Evolutionary conservation across 2,797 vertebrate genomes (phyloP).

Genomic region (Melanotaenia maccullochi): DNA sequence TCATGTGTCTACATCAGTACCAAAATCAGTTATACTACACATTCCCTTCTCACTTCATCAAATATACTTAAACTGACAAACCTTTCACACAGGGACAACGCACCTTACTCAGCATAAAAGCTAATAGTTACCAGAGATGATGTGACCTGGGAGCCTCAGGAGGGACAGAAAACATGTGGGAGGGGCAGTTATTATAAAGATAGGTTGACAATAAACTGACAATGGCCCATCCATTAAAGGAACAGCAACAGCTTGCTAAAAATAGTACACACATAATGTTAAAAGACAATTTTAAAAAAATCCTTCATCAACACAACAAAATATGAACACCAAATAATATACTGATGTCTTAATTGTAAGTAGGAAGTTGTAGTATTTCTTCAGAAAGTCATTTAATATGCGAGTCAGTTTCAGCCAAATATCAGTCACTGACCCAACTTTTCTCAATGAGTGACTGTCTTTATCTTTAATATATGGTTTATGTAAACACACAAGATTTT

Average conservation of each 20-base stretch:
- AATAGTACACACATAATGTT: constrained; percentile 52
- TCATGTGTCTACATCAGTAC: constrained; percentile 10
- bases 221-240: constrained; percentile 48
- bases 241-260: constrained; percentile 53
- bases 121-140: constrained; percentile 50
- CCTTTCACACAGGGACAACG: constrained; percentile 10
- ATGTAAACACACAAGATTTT: no score
- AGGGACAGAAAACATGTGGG: constrained; percentile 19
- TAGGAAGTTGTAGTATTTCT: no score
- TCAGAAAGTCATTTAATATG: no score
- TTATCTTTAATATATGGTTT: no score
- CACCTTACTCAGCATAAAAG: constrained; percentile 43
- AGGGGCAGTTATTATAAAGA: constrained; percentile 41
- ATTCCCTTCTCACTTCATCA: constrained; percentile 38
- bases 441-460: no score
- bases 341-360: no score
- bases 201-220: constrained; percentile 25
- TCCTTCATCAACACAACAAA: background rate
- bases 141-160: constrained; percentile 38
- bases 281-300: constrained; percentile 35
- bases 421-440: no score
- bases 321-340: background rate
- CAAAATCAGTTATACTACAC: no score
- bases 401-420: no score
- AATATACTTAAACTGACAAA: constrained; percentile 53